A percentile compares a stretch with the other conserved stretches of the same genome.
Conservation (phyloP, 2,888 invertebrate species). For the Pterostichus madidus region DNA sequence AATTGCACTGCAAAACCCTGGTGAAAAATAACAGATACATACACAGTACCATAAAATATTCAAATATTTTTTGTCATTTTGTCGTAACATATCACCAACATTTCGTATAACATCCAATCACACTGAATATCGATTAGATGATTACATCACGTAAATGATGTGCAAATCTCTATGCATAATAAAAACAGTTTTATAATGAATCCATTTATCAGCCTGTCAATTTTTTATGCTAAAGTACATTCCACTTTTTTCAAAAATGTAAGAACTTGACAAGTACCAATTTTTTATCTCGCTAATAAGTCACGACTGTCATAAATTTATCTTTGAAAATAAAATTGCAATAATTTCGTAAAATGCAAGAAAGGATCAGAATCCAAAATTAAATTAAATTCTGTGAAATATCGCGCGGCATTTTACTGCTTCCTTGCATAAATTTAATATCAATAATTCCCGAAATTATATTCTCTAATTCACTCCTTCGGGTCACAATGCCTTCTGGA, state of each 20-base stretch:
- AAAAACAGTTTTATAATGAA: constrained; percentile 2
- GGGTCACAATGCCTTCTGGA: constrained; percentile 7
- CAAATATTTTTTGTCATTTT: neutral
- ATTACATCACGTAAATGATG: constrained; percentile 8
- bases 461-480: constrained; percentile 28
- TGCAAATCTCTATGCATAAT: constrained; percentile 9
- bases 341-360: neutral
- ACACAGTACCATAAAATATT: neutral
- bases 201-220: neutral
- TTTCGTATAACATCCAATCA: neutral
- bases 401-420: neutral
- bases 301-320: too few relatives aligned
- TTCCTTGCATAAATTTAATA: constrained; percentile 43
- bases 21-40: too few relatives aligned
- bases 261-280: constrained; percentile 12
- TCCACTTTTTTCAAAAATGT: neutral
- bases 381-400: constrained; percentile 22
- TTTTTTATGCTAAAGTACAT: neutral
- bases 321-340: neutral
- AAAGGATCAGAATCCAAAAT: constrained; percentile 4
- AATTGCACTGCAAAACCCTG: too few relatives aligned
- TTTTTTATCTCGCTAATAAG: too few relatives aligned
- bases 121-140: neutral
- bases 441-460: constrained; percentile 45
- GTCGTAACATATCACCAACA: neutral